Base-by-base conservation (phyloP, 1,140 invertebrate species). In the Diabrotica undecimpunctata region DNA sequence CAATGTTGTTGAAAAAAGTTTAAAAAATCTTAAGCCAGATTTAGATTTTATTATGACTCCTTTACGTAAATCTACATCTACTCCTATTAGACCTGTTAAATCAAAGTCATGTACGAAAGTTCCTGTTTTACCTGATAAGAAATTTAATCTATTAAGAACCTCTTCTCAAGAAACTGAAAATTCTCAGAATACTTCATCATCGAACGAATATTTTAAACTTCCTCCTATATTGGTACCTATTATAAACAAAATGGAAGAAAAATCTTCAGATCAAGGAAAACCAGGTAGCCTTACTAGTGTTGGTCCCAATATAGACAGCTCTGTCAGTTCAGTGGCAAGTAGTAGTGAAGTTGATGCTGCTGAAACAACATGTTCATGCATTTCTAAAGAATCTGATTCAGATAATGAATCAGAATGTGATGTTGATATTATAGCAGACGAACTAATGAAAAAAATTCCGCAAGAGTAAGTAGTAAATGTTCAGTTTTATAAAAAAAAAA, bases 141-240 rank as follows among this genome's bases (percentile, higher is more conserved):
- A 68, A 57, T 54, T 72, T 5, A 54, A 61, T 70, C 50, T 71
- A n/a, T 36, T 61, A 7, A 74, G 83, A 71, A 84, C 81, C 61
- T 77, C 78, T 2, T 85, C 83, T n/a, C 83, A 84, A 74, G 83
- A 84, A 38, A 84, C 82, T 8, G 83, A 85, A 62, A 79, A 75
- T 12, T 84, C 83, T 5, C 80, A 83, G 62, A 75, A 75, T 53
- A 77, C 72, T 7, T 73, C 67, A 25, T 75, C 74, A 2, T 75
- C 75, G 66, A 81, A 80, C 5, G 85, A 86, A 67, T 78, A 83
- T 53, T 78, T 83, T 61, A 80, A 85, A 73, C 75, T 90, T 39
- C 89, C 90, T 39, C 88, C 87, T 11, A 90, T 90, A 75, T 79
- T 91, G 66, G 78, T 86, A 13, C 87, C 88, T 14, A 87, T 88